Evolutionary conservation across 2,888 invertebrate genomes (phyloP).

Genomic region (Ditula angustiorana): DNA sequence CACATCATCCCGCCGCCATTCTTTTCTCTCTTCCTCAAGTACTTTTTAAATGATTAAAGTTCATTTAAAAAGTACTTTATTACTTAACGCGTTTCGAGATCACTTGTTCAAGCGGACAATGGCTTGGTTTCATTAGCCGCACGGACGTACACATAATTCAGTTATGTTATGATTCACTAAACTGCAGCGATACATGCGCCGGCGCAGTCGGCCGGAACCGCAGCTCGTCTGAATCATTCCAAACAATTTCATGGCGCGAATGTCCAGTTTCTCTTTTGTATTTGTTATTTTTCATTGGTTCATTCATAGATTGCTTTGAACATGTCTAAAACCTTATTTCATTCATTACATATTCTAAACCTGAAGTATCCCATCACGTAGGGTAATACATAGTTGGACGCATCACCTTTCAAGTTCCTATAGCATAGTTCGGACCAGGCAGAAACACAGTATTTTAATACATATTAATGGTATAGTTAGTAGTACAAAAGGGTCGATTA

Average conservation of each 20-base stretch:
- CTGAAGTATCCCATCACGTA: too few species aligned
- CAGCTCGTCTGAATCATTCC: constrained; percentile 6
- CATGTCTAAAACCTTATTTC: too few species aligned
- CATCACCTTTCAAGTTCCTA: too few species aligned
- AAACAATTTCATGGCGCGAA: constrained; percentile 6
- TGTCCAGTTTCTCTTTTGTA: constrained; percentile 10
- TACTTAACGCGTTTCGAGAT: constrained; percentile 1
- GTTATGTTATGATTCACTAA: constrained; percentile 52
- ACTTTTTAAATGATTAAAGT: too few species aligned
- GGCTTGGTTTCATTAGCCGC: constrained; percentile 14
- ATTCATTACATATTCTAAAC: too few species aligned
- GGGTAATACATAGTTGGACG: too few species aligned
- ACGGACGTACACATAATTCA: constrained; percentile 44
- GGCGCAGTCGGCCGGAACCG: constrained; percentile 36
- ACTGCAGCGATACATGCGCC: constrained; percentile 43
- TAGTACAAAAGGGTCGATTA: too few species aligned
- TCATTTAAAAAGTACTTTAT: background rate
- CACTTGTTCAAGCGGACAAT: constrained; percentile 13
- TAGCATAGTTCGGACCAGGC: too few species aligned
- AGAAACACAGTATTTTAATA: too few species aligned
- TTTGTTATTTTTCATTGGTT: background rate
- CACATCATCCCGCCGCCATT: too few species aligned
- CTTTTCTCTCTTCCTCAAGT: background rate
- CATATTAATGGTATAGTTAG: too few species aligned
- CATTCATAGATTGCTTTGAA: too few species aligned